Evolutionary conservation across 2,888 invertebrate genomes (phyloP).

Genomic region (Sinohyriopsis cumingii): DNA sequence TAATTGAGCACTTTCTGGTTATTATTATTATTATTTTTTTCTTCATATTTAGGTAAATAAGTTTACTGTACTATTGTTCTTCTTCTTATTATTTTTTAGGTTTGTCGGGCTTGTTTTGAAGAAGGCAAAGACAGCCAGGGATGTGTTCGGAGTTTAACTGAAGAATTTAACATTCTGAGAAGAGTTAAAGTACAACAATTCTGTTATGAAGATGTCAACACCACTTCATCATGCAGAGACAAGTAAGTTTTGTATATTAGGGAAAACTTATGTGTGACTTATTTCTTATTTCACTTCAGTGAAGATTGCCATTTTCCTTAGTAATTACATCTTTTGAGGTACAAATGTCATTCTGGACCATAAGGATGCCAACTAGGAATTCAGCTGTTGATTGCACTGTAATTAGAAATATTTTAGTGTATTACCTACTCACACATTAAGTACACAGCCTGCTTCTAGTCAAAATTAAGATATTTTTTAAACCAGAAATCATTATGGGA

Average conservation of each 20-base stretch:
- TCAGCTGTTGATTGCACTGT: too few relatives aligned
- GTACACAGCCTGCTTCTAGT: too few relatives aligned
- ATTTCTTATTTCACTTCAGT: background rate
- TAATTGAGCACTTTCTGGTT: too few relatives aligned
- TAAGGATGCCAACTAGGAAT: too few relatives aligned
- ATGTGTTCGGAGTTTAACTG: slow-evolving; percentile 23
- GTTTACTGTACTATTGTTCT: background rate
- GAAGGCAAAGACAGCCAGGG: slow-evolving; percentile 42
- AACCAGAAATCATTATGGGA: too few relatives aligned
- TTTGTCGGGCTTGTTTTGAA: slow-evolving; percentile 57
- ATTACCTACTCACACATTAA: too few relatives aligned
- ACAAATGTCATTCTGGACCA: too few relatives aligned
- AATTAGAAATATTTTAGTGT: too few relatives aligned
- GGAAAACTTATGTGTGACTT: background rate
- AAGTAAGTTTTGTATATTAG: slow-evolving; percentile 19
- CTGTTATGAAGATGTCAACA: slow-evolving; percentile 8
- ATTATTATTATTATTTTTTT: background rate
- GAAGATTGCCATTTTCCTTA: too few relatives aligned
- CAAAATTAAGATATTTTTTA: too few relatives aligned
- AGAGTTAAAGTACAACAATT: slow-evolving; percentile 1
- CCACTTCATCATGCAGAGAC: slow-evolving; percentile 25
- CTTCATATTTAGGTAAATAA: background rate
- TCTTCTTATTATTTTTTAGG: slow-evolving; percentile 35
- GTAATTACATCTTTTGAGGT: too few relatives aligned
- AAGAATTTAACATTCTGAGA: slow-evolving; percentile 31